Evolutionary conservation across 2,888 invertebrate species (phyloP), one percentile per base, ranked within the genome.

Genomic region (Eupithecia exiguata): DNA sequence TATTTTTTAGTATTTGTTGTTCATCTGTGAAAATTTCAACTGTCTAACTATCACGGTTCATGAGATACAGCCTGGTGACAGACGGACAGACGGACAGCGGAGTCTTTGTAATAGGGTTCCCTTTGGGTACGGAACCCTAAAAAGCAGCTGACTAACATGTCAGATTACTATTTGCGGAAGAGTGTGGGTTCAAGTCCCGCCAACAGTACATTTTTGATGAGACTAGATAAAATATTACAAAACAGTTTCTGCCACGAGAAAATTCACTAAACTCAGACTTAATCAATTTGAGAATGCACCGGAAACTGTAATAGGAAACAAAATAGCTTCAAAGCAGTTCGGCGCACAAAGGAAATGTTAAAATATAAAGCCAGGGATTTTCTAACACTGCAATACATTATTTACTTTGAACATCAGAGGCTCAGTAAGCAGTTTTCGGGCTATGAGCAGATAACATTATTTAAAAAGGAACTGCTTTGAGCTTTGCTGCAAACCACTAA

Each of bases 261-360:
- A 58, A 25, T 12, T 14, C 25, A 25, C 10, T 12, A 58, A 53
- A 53, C 21, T 53, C 21, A 12, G 53, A 7, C 21, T 62, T 62
- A 18, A 35, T 62, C 35, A 62, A 62, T 62, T 62, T 35, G 30
- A 35, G 35, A 62, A 35, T 35, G 35, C 30, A 1, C 30, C 5
- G 16, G 16, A 46, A 66, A 67, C n/a, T 30, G 36, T 36, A 38
- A 40, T 61, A 71, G 21, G 18, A 21, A 68, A 72, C 36, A 21
- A 36, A 38, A 65, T 43, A 30, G 70, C 16, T 63, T 53, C 69
- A 71, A 74, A 74, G 69, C 62, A 46, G 66, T 72, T 70, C 30
- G 65, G 30, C 9, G 61, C 62, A 70, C 72, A 75, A 72, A 70
- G 75, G 49, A 69, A 75, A 72, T 70, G n/a, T 72, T 69, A 63